These are phyloP conservation scores for Turritopsis dohrnii DNA, from an alignment of 30 jellyfish, hydroid and myxozoan genomes.

Conservation along the genomic window DNA sequence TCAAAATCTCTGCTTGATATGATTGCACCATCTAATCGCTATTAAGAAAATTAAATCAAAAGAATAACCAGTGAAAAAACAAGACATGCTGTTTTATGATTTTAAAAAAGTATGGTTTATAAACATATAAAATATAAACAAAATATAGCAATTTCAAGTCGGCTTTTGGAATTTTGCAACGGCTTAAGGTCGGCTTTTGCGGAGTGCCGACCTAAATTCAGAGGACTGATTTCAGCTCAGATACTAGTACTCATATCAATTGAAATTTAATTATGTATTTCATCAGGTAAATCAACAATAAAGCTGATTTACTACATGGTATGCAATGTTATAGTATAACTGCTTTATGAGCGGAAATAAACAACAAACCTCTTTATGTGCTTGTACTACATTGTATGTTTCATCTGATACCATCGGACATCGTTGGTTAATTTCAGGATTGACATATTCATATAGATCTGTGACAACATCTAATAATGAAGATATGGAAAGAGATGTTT, in stretches of 20 bases:
- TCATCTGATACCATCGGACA: slow-evolving; percentile 82
- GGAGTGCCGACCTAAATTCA: too few species aligned
- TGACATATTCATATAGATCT: slow-evolving; percentile 56
- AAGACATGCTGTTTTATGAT: background rate
- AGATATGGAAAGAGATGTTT: background rate
- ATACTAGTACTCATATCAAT: too few species aligned
- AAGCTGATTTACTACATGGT: too few species aligned
- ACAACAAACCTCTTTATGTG: slow-evolving; percentile 62
- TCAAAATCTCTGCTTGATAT: slow-evolving; percentile 91
- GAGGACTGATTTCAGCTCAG: too few species aligned
- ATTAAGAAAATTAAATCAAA: background rate
- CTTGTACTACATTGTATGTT: slow-evolving; percentile 60
- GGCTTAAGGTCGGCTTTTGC: too few species aligned
- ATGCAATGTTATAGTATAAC: too few species aligned
- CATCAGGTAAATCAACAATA: too few species aligned
- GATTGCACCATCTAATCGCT: slow-evolving; percentile 91
- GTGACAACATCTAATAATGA: slow-evolving; percentile 54
- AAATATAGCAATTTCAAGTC: too few species aligned
- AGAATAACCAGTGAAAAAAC: background rate
- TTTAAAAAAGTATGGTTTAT: too few species aligned
- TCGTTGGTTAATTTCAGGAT: slow-evolving; percentile 56
- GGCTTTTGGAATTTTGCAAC: too few species aligned
- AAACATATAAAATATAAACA: too few species aligned
- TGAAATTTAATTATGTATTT: too few species aligned
- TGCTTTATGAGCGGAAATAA: background rate